Evolutionary conservation across 2,888 invertebrate genomes (phyloP), one percentile per base, ranked within the genome.

Genomic region (Pachymerium ferrugineum): DNA sequence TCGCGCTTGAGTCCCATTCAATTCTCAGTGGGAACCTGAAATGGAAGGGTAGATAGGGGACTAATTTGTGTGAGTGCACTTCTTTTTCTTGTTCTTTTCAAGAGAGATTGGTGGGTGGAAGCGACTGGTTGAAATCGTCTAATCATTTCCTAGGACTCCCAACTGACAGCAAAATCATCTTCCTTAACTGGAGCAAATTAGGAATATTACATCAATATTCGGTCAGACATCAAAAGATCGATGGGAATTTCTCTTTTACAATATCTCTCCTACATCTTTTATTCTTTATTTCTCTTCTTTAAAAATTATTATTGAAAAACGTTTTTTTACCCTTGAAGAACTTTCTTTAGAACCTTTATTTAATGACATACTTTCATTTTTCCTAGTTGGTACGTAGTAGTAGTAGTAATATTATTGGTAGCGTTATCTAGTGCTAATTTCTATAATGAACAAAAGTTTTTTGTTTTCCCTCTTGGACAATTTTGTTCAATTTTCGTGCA

Each of bases 21-120:
- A 62, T 62, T 62, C 62, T 62, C 62, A 5, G 62, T 28, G 62
- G 62, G 62, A 62, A 28, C 28, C 62, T 62, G 62, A 62, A 62
- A 62, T 62, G 62, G 62, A 62, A 62, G 62, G 62, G 62, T 62
- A 62, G 25, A 62, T 62, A 62, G 62, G 62, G 62, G 62, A 62
- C 62, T 62, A 62, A 62, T 62, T 62, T 62, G 62, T 62, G 62
- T 62, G 62, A 62, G 62, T 62, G 62, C 62, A 62, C 25, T 62
- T 62, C 62, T 62, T 28, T 62, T 54, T 62, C 16, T 8, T 38
- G n/a, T 62, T 12, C 25, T 62, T 28, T 28, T 10, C 12, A 62
- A 62, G 28, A 22, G 54, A 22, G 62, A 10, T n/a, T n/a, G n/a
- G n/a, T 28, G 38, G n/a, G 62, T 28, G 12, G 28, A 62, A 28